Conservation (phyloP, 2,113 vertebrate genomes). For the Vulpes ferrilata region DNA sequence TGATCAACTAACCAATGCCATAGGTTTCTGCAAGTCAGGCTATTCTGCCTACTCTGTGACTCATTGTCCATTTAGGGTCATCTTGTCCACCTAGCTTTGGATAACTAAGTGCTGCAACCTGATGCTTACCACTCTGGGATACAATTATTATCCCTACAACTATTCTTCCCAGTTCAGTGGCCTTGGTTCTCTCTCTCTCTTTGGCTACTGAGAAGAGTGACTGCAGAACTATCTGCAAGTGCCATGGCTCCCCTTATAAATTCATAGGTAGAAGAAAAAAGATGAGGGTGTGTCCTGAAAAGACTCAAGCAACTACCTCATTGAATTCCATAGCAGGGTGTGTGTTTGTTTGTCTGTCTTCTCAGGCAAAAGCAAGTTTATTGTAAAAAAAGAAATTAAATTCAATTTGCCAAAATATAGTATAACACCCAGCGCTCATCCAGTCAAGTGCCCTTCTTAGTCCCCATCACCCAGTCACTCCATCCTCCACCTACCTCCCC, state of each 20-base stretch:
- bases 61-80: not conserved
- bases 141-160: not conserved
- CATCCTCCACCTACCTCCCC: too few species aligned
- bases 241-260: not conserved
- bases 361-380: too few species aligned
- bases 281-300: not conserved
- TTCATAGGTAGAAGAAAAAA: not conserved
- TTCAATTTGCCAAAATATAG: too few species aligned
- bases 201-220: not conserved
- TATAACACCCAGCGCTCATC: too few species aligned
- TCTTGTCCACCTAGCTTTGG: not conserved
- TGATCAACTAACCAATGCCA: not conserved
- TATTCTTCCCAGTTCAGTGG: not conserved
- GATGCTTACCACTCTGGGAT: not conserved
- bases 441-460: too few species aligned
- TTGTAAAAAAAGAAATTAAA: too few species aligned
- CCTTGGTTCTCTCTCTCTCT: not conserved
- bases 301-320: not conserved
- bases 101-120: not conserved
- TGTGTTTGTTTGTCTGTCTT: not conserved
- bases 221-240: not conserved
- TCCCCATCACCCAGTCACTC: too few species aligned
- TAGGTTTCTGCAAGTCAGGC: not conserved
- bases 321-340: not conserved
- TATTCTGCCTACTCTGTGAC: not conserved